Conservation (phyloP, 2,797 vertebrate species). For the Periophthalmus magnuspinnatus region DNA sequence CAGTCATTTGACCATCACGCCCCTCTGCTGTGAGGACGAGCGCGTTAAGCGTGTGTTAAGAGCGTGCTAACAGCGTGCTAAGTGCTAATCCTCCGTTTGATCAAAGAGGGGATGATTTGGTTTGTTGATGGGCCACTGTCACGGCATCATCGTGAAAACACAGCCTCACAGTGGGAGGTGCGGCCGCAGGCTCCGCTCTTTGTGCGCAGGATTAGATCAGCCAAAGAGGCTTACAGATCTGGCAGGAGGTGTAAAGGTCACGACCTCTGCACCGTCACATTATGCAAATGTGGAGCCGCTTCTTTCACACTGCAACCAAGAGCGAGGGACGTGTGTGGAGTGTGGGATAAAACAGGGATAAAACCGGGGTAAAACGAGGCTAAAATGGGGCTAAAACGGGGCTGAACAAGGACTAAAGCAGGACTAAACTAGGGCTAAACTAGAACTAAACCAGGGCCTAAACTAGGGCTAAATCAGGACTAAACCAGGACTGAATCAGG, state of each 20-base stretch:
- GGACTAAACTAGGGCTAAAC: too few species aligned
- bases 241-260: constrained; percentile 45
- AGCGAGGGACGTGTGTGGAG: too few species aligned
- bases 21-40: too few species aligned
- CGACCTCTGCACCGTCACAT: constrained; percentile 33
- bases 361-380: too few species aligned
- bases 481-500: too few species aligned
- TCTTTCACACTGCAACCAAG: constrained; percentile 22
- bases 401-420: too few species aligned
- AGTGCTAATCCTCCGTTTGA: background rate
- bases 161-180: constrained; percentile 16
- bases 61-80: background rate
- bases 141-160: constrained; percentile 1
- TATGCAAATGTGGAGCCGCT: constrained; percentile 28
- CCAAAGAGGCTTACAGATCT: constrained; percentile 59
- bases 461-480: too few species aligned
- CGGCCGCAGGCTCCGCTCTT: constrained; percentile 15
- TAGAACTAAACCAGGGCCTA: too few species aligned
- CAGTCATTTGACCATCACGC: background rate
- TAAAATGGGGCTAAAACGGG: too few species aligned
- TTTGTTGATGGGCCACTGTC: constrained; percentile 12
- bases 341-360: too few species aligned
- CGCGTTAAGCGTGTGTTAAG: too few species aligned
- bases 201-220: constrained; percentile 46
- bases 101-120: background rate